These are phyloP conservation scores for Pseudopodoces humilis DNA, from an alignment of 2,113 vertebrate species.

Conservation along the genomic window DNA sequence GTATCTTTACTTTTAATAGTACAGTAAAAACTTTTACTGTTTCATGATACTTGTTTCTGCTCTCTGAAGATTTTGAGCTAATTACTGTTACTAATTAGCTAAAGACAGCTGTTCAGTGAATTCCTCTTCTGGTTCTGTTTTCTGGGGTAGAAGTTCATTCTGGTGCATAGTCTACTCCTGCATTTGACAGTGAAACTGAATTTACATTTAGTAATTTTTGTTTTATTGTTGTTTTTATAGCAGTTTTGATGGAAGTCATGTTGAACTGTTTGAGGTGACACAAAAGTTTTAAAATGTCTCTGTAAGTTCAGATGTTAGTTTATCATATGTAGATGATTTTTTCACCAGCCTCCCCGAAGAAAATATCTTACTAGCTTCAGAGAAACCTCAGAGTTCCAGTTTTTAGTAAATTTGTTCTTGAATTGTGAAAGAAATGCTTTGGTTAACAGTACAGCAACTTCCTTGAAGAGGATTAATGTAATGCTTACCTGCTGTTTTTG, in stretches of 20 bases:
- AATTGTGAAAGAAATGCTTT: slow-evolving; percentile 34
- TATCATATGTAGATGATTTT: not conserved
- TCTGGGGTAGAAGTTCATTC: not conserved
- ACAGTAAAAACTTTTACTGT: not conserved
- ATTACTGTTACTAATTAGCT: slow-evolving; percentile 2
- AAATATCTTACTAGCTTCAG: not conserved
- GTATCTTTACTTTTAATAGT: not conserved
- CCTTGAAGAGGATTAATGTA: not conserved
- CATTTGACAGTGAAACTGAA: not conserved
- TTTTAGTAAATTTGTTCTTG: slow-evolving; percentile 27
- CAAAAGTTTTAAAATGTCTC: not conserved
- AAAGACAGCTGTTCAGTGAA: not conserved
- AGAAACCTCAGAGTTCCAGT: slow-evolving; percentile 9
- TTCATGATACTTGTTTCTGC: not conserved
- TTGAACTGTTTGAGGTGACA: not conserved
- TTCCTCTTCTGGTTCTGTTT: not conserved
- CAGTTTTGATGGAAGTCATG: not conserved
- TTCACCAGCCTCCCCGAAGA: not conserved
- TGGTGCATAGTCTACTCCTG: not conserved
- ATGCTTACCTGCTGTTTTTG: not conserved
- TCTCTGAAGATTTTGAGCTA: not conserved
- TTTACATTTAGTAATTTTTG: not conserved
- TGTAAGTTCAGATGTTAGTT: not conserved
- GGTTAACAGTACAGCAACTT: slow-evolving; percentile 1
- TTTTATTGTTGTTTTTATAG: not conserved